These are phyloP conservation scores for Drosophila sproati DNA, from an alignment of 1,140 invertebrate species.

Conservation along the genomic window DNA sequence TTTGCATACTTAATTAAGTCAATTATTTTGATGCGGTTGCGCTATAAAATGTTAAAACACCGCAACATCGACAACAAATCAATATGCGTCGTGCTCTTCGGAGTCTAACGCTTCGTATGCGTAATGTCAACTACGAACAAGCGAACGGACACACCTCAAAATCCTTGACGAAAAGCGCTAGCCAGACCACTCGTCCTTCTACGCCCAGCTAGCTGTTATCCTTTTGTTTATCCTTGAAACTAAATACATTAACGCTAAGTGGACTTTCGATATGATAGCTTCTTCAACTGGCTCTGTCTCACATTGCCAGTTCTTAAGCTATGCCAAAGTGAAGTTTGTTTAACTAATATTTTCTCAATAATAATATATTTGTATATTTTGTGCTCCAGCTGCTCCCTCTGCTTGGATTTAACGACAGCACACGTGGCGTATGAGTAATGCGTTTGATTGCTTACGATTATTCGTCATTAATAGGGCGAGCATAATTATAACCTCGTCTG, in stretches of 20 bases:
- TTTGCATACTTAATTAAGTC: constrained; percentile 72
- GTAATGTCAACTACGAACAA: constrained; percentile 51
- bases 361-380: constrained; percentile 49
- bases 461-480: constrained; percentile 29
- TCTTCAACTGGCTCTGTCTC: constrained; percentile 15
- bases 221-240: constrained; percentile 60
- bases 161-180: constrained; percentile 63
- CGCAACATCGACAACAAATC: constrained; percentile 41
- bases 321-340: constrained; percentile 27
- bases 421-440: constrained; percentile 65
- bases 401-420: constrained; percentile 49
- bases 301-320: not conserved
- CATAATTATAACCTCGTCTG: constrained; percentile 9
- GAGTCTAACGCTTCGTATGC: constrained; percentile 51
- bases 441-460: constrained; percentile 34
- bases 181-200: not conserved
- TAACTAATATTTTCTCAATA: constrained; percentile 57
- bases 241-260: constrained; percentile 60
- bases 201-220: constrained; percentile 18
- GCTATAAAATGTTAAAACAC: constrained; percentile 62
- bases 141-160: constrained; percentile 60
- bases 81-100: constrained; percentile 44
- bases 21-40: constrained; percentile 74
- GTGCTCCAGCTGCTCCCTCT: not conserved
- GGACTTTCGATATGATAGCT: constrained; percentile 35